These are phyloP conservation scores for Diaphora mendica DNA, from an alignment of 2,888 invertebrate species.

Conservation along the genomic window DNA sequence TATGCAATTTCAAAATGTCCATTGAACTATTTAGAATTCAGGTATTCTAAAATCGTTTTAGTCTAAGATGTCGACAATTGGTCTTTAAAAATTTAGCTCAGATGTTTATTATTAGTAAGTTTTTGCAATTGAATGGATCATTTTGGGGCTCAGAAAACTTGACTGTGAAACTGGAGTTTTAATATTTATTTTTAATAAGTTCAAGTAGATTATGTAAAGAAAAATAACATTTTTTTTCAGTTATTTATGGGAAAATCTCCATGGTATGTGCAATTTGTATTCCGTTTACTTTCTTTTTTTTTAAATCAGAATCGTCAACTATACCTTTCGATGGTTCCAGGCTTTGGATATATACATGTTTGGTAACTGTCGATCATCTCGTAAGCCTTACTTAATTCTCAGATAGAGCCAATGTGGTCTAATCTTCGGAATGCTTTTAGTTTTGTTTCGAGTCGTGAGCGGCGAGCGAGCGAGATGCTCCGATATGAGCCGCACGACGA, in stretches of 20 bases:
- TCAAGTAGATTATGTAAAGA: too few relatives aligned
- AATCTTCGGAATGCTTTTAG: slow-evolving; percentile 52
- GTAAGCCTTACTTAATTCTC: slow-evolving; percentile 31
- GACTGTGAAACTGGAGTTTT: too few relatives aligned
- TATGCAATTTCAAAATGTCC: background rate
- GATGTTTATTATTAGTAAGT: too few relatives aligned
- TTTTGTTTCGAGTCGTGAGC: slow-evolving; percentile 60
- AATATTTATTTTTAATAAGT: too few relatives aligned
- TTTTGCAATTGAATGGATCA: too few relatives aligned
- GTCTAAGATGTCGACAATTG: background rate
- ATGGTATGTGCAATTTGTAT: background rate
- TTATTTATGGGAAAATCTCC: background rate
- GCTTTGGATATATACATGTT: background rate
- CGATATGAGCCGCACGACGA: slow-evolving; percentile 60
- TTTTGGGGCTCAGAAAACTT: too few relatives aligned
- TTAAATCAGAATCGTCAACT: background rate
- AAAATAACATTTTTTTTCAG: background rate
- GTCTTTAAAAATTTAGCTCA: too few relatives aligned
- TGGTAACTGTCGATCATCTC: slow-evolving; percentile 15
- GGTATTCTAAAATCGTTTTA: background rate
- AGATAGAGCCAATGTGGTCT: slow-evolving; percentile 53
- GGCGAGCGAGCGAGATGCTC: slow-evolving; percentile 58
- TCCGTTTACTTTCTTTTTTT: background rate
- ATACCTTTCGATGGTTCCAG: background rate
- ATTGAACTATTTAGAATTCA: background rate